Base-by-base conservation (phyloP, 2,888 invertebrate species). In the Hemicrepidius hirtus region DNA sequence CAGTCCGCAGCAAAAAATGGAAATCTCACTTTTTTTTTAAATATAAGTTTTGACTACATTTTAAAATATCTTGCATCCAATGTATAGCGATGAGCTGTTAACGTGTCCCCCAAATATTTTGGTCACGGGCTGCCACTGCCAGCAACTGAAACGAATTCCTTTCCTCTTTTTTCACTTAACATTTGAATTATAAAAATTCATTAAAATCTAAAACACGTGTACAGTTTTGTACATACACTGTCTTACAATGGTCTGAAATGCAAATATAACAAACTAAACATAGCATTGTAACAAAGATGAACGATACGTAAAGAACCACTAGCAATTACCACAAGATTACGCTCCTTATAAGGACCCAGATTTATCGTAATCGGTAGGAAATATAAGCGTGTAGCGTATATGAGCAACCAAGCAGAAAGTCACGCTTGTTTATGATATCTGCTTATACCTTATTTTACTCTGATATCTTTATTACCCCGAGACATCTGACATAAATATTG, bases 281-380 rank as follows among this genome's bases (percentile, higher is more conserved):
- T 9, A 46, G 46, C 41, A 32, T 9, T 9, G 9, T 32, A 32
- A 32, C 5, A 9, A 9, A 32, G 9, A 32, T 32, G 32, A 9
- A 10, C 16, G 46, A 46, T 46, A 46, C 2, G 3, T 20, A 16
- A 18, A 46, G 46, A 46, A 46, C 12, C 24, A 16, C 9, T 16
- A 44, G 53, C 50, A 60, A 68, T 68, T 60, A 59, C 46, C 55
- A 35, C 13, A 50, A 59, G 57, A 57, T 67, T 44, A 50, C 35
- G 44, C 3, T 60, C 63, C 55, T 46, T 69, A 69, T 53, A 69
- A 69, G 55, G 69, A 62, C 53, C n/a, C 57, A 59, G 40, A 24
- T 21, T 55, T 70, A 70, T 70, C 57, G 70, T 70, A 70, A 70
- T 70, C 62, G 65, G 64, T 41, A 57, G 57, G 37, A 57, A 57